Evolutionary conservation across 1,140 invertebrate species (phyloP).

Genomic region (Zaprionus kolodkinae): DNA sequence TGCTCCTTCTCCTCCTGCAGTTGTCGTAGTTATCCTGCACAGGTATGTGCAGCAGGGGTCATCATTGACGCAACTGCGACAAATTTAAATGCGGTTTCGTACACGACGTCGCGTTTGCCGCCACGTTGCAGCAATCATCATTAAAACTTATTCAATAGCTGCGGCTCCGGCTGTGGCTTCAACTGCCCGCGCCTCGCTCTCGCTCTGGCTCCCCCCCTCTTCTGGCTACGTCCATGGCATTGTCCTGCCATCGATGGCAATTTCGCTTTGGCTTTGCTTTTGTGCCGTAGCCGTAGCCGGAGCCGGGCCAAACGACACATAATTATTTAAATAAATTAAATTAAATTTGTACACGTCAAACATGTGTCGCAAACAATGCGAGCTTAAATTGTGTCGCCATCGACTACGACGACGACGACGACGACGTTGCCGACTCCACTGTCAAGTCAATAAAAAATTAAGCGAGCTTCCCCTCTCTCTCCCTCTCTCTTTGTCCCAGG

Average conservation of each 20-base stretch:
- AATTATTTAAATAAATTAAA: slow-evolving; percentile 83
- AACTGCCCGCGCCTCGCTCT: slow-evolving; percentile 19
- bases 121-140: slow-evolving; percentile 81
- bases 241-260: slow-evolving; percentile 45
- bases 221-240: not conserved
- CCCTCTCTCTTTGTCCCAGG: not conserved
- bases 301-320: slow-evolving; percentile 42
- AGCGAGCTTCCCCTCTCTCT: slow-evolving; percentile 18
- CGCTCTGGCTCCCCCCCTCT: slow-evolving; percentile 11
- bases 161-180: slow-evolving; percentile 1
- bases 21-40: slow-evolving; percentile 35
- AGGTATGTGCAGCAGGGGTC: slow-evolving; percentile 54
- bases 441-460: slow-evolving; percentile 81
- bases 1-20: slow-evolving; percentile 26
- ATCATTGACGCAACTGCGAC: slow-evolving; percentile 78
- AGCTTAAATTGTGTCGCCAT: slow-evolving; percentile 67
- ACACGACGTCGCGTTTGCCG: slow-evolving; percentile 40
- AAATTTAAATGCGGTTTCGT: slow-evolving; percentile 79
- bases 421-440: slow-evolving; percentile 37
- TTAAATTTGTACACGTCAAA: slow-evolving; percentile 83
- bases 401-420: not conserved
- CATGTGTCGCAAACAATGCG: slow-evolving; percentile 79
- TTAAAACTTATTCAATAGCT: slow-evolving; percentile 80
- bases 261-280: slow-evolving; percentile 66
- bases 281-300: slow-evolving; percentile 44